Evolutionary conservation across 2,113 vertebrate species (phyloP), one percentile per base, ranked within the genome.

Genomic region (Eublepharis macularius): DNA sequence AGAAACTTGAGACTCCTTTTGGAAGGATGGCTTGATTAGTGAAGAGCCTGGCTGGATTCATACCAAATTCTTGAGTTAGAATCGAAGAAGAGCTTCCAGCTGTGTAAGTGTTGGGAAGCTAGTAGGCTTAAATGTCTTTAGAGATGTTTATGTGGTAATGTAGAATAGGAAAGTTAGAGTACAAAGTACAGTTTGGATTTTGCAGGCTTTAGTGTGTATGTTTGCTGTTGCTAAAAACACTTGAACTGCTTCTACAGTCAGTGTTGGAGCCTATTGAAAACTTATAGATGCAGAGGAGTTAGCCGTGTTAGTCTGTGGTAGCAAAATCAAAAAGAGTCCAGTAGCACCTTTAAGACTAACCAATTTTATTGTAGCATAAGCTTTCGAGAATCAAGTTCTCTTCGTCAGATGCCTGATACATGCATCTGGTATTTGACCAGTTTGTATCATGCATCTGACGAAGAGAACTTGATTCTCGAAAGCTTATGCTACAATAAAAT

Each of bases 251-350:
- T 36, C 90, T 80, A 81, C 78, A 80, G 43, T 86, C 82, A 74
- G 41, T 88, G 86, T 80, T 91, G 85, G 72, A 88, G 73, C 87
- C 92, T 90, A 75, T 36, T 86, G 78, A 91, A 82, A 91, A 57
- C 87, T 81, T 88, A 76, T n/a, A n/a, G n/a, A n/a, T n/a, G n/a
- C n/a, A n/a, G n/a, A n/a, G n/a, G n/a, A n/a, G n/a, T n/a, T n/a
- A n/a, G n/a, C n/a, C n/a, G n/a, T n/a, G n/a, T n/a, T n/a, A n/a
- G n/a, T n/a, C n/a, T n/a, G n/a, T n/a, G n/a, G n/a, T n/a, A n/a
- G n/a, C n/a, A n/a, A n/a, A n/a, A n/a, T n/a, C n/a, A n/a, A n/a
- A n/a, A n/a, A n/a, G n/a, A n/a, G n/a, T n/a, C n/a, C n/a, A n/a
- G n/a, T n/a, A n/a, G n/a, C n/a, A n/a, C n/a, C n/a, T n/a, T n/a